A percentile compares a stretch with the other conserved stretches of the same genome.
phyloP scores from a whole-genome alignment of 2,113 vertebrate species.

The Dromiciops gliroides region DNA sequence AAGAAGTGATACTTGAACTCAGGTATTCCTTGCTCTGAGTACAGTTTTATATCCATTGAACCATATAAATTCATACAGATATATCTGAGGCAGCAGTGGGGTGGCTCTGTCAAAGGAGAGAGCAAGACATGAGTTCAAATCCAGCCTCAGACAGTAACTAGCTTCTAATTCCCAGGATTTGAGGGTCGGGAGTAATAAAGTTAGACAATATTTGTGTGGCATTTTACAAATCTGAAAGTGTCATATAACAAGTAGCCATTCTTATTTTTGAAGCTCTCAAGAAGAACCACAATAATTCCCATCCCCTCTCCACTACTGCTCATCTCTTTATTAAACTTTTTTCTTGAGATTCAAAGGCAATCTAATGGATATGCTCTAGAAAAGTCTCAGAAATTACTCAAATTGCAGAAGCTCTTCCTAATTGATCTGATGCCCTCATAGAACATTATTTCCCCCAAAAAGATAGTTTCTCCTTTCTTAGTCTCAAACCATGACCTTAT shows the following conservation, averaged over 20 bases:
- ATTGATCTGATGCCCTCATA: background rate
- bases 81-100: no score
- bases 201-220: background rate
- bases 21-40: no score
- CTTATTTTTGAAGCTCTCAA: background rate
- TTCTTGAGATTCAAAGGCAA: background rate
- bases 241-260: background rate
- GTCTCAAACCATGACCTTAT: background rate
- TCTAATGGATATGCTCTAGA: background rate
- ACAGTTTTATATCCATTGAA: no score
- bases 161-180: background rate
- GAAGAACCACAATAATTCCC: background rate
- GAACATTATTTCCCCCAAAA: background rate
- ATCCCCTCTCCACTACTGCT: background rate
- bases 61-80: no score
- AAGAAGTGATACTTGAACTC: no score
- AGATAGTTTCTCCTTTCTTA: background rate
- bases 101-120: no score
- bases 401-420: background rate
- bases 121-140: background rate
- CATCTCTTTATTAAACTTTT: background rate
- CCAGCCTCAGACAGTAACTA: background rate
- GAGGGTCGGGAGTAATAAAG: background rate
- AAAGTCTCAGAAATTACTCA: background rate
- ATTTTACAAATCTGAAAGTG: background rate